Evolutionary conservation across 2,113 vertebrate species (phyloP), one percentile per base, ranked within the genome.

Genomic region (Sorex araneus): DNA sequence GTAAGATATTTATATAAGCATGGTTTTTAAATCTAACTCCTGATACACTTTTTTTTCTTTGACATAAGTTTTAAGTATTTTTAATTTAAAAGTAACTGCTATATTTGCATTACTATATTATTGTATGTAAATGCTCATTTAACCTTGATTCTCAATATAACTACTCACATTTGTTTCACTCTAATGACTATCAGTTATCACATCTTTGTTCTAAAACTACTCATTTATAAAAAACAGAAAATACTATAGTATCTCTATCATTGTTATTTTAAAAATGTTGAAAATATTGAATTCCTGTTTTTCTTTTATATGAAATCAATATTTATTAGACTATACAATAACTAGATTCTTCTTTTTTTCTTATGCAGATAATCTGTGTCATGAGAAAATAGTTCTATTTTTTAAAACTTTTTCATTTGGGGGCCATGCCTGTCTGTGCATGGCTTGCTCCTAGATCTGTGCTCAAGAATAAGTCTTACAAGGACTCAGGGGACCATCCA

Each of bases 11-110:
- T 6, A 78, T 11, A 27, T 73, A 36, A 75, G n/a, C 60, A 69
- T 32, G 8, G 21, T 73, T 93, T 47, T 93, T 91, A 3, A 70
- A 40, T 66, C 69, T 90, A 78, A 70, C 92, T 79, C 71, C 34
- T 91, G 60, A 76, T 66, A 6, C 8, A n/a, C 78, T 25, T 89
- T 67, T 60, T 80, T 76, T 63, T 36, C 77, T 32, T 36, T 84
- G 81, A 4, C 1, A 21, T 32, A n/a, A 81, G 85, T 63, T 13
- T 50, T 74, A 32, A 1, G 73, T 54, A 32, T 36, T 66, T 76
- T 12, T 43, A 64, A 30, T 10, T 9, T 43, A 23, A 30, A 67
- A 88, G 71, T 32, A 88, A 10, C 9, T 6, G 32, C 8, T 1
- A 67, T 67, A 60, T 21, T 74, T 50, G 16, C 4, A 54, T 66